Evolutionary conservation across 2,888 invertebrate species (phyloP).

Genomic region (Didymodactylos carnosus): DNA sequence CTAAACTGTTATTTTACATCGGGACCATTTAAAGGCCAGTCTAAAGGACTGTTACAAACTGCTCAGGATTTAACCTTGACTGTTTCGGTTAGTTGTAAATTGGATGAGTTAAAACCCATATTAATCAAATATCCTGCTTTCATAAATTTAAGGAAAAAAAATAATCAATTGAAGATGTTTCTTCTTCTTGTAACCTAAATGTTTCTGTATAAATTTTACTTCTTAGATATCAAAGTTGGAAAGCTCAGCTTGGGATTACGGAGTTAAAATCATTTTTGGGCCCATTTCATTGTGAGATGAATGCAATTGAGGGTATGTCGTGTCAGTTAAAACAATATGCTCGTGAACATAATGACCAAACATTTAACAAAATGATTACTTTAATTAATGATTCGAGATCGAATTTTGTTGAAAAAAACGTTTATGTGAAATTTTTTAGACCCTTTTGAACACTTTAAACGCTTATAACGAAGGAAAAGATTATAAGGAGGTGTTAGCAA

Average conservation of each 20-base stretch:
- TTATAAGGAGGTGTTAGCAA: not conserved
- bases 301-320: not conserved
- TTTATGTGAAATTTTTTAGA: not conserved
- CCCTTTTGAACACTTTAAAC: not conserved
- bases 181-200: not conserved
- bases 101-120: not conserved
- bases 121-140: not conserved
- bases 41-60: not conserved
- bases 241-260: not conserved
- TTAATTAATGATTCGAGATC: not conserved
- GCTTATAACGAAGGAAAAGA: not conserved
- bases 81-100: not conserved
- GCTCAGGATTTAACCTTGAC: not conserved
- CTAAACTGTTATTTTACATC: not conserved
- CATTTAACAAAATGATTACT: not conserved
- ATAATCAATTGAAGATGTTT: not conserved
- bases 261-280: not conserved
- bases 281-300: not conserved
- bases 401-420: not conserved
- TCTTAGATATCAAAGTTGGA: not conserved
- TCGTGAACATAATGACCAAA: not conserved
- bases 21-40: not conserved
- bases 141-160: not conserved
- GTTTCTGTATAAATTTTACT: not conserved
- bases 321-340: not conserved